phyloP scores from a whole-genome alignment of 2,797 vertebrate genomes.

The Vireo griseus region DNA sequence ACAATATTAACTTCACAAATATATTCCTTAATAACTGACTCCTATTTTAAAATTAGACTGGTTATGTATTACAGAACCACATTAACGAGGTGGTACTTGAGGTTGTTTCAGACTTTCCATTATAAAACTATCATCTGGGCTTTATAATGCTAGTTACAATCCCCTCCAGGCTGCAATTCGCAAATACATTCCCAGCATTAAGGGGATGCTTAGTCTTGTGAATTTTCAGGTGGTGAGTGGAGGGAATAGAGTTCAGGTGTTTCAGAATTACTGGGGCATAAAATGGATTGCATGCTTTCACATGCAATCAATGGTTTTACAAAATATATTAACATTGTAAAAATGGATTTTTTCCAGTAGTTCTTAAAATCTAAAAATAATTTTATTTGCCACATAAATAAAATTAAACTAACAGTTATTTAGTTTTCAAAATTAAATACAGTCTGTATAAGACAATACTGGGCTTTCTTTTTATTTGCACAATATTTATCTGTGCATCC shows the following conservation, averaged over 20 bases:
- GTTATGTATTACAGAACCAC: conserved; percentile 1
- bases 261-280: background rate
- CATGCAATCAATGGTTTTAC: background rate
- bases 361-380: background rate
- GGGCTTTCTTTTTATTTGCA: background rate
- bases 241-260: background rate
- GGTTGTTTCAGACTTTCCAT: conserved; percentile 24
- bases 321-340: background rate
- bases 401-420: background rate
- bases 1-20: conserved; percentile 47
- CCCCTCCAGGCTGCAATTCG: background rate
- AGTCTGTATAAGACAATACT: background rate
- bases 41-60: conserved; percentile 48
- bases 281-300: background rate
- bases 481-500: background rate
- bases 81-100: conserved; percentile 21
- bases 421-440: conserved; percentile 6
- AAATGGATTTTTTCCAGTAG: background rate
- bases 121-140: background rate
- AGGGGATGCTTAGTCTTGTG: background rate
- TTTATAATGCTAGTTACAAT: background rate
- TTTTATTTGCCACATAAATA: background rate
- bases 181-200: background rate
- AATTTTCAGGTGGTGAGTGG: background rate
- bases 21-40: conserved; percentile 1